Conservation (phyloP, 1,140 invertebrate species). For the Pogonomyrmex barbatus region DNA sequence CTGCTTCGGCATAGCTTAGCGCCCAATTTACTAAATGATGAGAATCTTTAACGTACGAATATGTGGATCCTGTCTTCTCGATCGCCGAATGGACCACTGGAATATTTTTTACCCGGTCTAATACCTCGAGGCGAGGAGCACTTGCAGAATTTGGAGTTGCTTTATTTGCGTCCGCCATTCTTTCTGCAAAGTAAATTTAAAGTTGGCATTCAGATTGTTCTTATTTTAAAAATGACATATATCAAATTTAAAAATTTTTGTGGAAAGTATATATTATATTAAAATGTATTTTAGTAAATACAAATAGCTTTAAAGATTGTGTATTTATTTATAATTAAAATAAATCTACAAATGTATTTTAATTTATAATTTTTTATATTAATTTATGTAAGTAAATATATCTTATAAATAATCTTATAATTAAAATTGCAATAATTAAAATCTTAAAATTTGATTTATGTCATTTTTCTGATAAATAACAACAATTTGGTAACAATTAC, state of each 20-base stretch:
- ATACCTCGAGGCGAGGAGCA: constrained; percentile 86
- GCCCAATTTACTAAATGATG: constrained; percentile 85
- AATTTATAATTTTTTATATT: no score
- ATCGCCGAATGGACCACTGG: constrained; percentile 88
- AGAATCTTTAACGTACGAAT: constrained; percentile 87
- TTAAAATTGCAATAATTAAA: background rate
- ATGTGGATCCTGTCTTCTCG: constrained; percentile 88
- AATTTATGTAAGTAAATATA: no score
- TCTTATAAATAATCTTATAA: no score
- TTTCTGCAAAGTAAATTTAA: constrained; percentile 52
- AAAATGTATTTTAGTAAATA: background rate
- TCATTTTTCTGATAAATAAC: background rate
- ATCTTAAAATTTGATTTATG: constrained; percentile 2
- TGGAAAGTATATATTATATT: background rate
- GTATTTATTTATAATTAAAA: background rate
- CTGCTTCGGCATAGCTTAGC: constrained; percentile 84
- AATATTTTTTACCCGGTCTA: constrained; percentile 88
- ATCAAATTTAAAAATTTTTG: background rate
- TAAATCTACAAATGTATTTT: no score
- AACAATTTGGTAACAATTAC: no score
- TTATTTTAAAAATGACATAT: background rate
- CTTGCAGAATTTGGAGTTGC: background rate
- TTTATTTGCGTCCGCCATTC: constrained; percentile 73
- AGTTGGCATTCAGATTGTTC: background rate
- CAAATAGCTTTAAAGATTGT: background rate